Evolutionary conservation across 2,797 vertebrate species (phyloP), one percentile per base, ranked within the genome.

Genomic region (Vespertilio murinus): DNA sequence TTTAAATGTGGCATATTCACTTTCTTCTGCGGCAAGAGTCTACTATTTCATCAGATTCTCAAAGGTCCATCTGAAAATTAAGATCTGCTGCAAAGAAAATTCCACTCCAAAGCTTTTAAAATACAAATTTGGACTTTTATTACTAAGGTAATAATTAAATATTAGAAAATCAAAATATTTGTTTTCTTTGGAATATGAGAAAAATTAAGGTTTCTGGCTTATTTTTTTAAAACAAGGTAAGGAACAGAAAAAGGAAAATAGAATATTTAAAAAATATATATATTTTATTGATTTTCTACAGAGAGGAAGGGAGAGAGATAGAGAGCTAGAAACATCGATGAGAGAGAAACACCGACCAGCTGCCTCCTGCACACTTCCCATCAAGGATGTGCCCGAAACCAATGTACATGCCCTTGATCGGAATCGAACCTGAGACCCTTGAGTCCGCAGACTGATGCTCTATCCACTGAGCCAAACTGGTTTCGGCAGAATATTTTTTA

Each of bases 101-200:
- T 47, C 10, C 6, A 33, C 77, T 85, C 23, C n/a, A 81, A 92
- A 70, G 8, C 59, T 85, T 94, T 86, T 47, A 61, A 85, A 92
- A 88, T 74, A 88, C 54, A 93, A 59, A 38, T 64, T 33, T 75
- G 33, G 18, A 35, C 78, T 82, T 91, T 64, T 65, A 73, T 42
- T 64, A 79, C 20, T 64, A 71, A 83, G 77, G 12, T 82, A 13
- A 87, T 71, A 52, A 74, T 35, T 84, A 73, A 83, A 79, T 82
- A 47, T 3, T 71, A 25, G 13, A 61, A 92, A 86, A 70, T n/a
- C 1, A 18, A 65, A 88, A 86, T 28, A 18, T 52, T 87, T 77
- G 47, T 77, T 92, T 92, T 75, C 56, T 92, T 94, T 90, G 4
- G 3, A 75, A 47, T 92, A 22, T 25, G 23, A 85, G n/a, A 38